Base-by-base conservation (phyloP, 2,797 vertebrate species). In the Microtus obscurus region DNA sequence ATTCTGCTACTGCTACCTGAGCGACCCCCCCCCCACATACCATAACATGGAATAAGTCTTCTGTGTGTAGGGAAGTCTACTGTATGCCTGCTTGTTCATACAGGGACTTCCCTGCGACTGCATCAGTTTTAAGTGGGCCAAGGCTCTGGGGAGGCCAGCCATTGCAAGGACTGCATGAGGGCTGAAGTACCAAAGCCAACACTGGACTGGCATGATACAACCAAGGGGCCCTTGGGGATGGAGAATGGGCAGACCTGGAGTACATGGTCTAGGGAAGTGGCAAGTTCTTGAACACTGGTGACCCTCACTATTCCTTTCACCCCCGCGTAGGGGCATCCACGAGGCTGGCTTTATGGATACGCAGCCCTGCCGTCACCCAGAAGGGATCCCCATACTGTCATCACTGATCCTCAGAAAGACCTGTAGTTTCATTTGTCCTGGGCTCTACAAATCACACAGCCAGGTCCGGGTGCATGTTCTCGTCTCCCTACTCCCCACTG, bases 71-170 rank as follows among this genome's bases (percentile, higher is more conserved):
- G 73, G 74, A 40, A 29, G 63, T 34, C 65, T 34, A 0, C n/a
- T 10, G 59, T 17, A 4, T 76, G 37, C 61, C 65, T 63, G 65
- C 51, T 65, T 48, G 43, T 81, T 59, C 34, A 48, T 69, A 27
- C 17, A 45, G 21, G 40, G 56, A 40, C 6, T 34, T 51, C 37
- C 43, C 94, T 88, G 11, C 77, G 71, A 27, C n/a, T 7, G 29
- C 56, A n/a, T 81, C 31, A 9, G 29, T 56, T 87, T 92, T 95
- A 67, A 94, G 89, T 93, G 91, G 93, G 93, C 93, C 81, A n/a
- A 77, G 71, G 79, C 93, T 89, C 92, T 23, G n/a, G 92, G 93
- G 85, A 83, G 53, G 90, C 94, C 43, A 6, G 80, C 53, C 48
- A 0, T 19, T 2, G 31, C 1, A 2, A 5, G 67, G 77, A 40